These are phyloP conservation scores for Ovis canadensis DNA, from an alignment of 2,113 vertebrate genomes.

Conservation along the genomic window DNA sequence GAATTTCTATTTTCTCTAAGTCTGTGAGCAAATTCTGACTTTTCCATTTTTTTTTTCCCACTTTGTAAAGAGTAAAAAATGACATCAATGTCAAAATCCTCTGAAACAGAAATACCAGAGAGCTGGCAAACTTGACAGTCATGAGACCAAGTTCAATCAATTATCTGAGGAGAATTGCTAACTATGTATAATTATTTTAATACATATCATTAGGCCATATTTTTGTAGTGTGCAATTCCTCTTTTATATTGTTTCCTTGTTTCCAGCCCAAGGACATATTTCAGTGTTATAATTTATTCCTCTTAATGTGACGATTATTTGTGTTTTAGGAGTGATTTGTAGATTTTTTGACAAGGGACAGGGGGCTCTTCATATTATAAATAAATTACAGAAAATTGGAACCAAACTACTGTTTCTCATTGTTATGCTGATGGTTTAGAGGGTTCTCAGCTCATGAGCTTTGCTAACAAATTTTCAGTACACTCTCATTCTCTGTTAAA, in stretches of 20 bases:
- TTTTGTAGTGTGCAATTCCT: neutral
- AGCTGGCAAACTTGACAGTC: constrained; percentile 29
- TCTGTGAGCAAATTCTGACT: neutral
- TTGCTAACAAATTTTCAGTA: neutral
- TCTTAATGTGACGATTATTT: constrained; percentile 48
- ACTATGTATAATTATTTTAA: constrained; percentile 59
- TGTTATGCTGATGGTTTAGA: neutral
- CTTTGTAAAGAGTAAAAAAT: neutral
- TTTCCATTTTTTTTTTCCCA: neutral
- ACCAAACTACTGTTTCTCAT: neutral
- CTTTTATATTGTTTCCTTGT: constrained; percentile 48
- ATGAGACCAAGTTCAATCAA: constrained; percentile 42
- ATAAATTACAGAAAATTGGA: constrained; percentile 46
- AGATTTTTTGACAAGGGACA: constrained; percentile 42
- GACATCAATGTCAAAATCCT: constrained; percentile 44
- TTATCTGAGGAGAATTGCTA: constrained; percentile 50
- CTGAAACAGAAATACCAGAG: constrained; percentile 31
- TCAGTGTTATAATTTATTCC: constrained; percentile 44
- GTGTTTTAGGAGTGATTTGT: constrained; percentile 44
- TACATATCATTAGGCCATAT: constrained; percentile 48
- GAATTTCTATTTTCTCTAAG: constrained; percentile 11
- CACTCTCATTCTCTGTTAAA: neutral
- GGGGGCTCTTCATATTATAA: constrained; percentile 31
- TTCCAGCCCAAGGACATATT: constrained; percentile 41
- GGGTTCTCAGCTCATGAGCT: constrained; percentile 21